Base-by-base conservation (phyloP, 1,140 invertebrate genomes). In the Conopomorpha cramerella region DNA sequence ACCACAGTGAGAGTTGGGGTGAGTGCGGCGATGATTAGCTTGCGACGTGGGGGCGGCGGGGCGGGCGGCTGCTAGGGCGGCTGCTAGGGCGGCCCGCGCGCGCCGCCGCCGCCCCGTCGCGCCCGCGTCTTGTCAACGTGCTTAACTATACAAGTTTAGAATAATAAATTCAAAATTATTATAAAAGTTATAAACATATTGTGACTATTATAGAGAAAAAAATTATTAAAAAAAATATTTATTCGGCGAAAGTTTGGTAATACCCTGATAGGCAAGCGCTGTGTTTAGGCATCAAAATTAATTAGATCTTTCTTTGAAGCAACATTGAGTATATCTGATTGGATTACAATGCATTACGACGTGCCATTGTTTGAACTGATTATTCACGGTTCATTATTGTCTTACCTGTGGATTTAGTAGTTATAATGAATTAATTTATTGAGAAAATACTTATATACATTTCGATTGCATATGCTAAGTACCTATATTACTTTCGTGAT, bases 141-240 rank as follows among this genome's bases (percentile, higher is more conserved):
- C 66, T 62, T 63, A 66, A 64, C 58, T 71, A 61, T 67, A 63
- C 62, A 53, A 23, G 19, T 55, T 68, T 68, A 71, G 66, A 62
- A 47, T 71, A 63, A 63, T 66, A 49, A 71, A 71, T 71, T 71
- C 66, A 74, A 74, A 74, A 71, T 74, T 71, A 71, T 71, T 65
- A 65, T 67, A 63, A 71, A 64, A 67, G 58, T 62, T 62, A 61
- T 65, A 73, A 62, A 74, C 64, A 74, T 71, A n/a, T n/a, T n/a
- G n/a, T 66, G 64, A 71, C 58, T 70, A 70, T 71, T 64, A 67
- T 70, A 68, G 66, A 72, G 59, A 59, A 55, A 64, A 72, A 74
- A 70, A 64, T 68, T 64, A n/a, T n/a, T n/a, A n/a, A n/a, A n/a
- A 68, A 66, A 62, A 66, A 67, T 68, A 70, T 72, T 68, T 74